A percentile compares a stretch with the other conserved stretches of the same genome.
Evolutionary conservation across 2,797 vertebrate genomes (phyloP).

Genomic region (Peromyscus eremicus): DNA sequence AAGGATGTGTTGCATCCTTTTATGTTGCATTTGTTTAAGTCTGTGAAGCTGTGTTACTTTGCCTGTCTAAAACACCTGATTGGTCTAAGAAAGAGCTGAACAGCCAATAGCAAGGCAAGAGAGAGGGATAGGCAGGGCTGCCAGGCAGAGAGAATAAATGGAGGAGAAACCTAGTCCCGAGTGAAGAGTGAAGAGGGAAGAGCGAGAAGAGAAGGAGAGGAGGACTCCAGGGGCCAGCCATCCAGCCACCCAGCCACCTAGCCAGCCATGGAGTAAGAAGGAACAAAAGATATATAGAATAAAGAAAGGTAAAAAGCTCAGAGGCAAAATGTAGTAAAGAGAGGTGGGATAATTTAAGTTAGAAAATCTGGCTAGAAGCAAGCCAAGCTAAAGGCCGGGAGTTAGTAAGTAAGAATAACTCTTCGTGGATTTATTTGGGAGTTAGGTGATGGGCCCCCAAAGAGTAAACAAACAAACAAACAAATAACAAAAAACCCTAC

Average conservation of each 20-base stretch:
- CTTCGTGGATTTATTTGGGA: neutral
- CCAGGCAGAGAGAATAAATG: neutral
- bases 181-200: too few species aligned
- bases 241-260: neutral
- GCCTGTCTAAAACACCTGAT: neutral
- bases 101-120: neutral
- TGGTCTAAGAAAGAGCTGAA: neutral
- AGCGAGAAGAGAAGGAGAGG: neutral
- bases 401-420: neutral
- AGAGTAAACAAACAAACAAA: neutral
- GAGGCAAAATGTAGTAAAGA: neutral
- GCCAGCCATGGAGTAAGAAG: neutral
- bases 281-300: neutral
- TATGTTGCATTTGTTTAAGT: neutral
- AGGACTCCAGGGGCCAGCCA: neutral
- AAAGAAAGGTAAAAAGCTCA: neutral
- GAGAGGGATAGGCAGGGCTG: neutral
- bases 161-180: neutral
- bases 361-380: neutral
- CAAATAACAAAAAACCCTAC: neutral
- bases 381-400: neutral
- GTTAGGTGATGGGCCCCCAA: neutral
- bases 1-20: neutral
- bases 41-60: neutral
- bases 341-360: neutral